Evolutionary conservation across 2,888 invertebrate species (phyloP).

Genomic region (Rhingia campestris): DNA sequence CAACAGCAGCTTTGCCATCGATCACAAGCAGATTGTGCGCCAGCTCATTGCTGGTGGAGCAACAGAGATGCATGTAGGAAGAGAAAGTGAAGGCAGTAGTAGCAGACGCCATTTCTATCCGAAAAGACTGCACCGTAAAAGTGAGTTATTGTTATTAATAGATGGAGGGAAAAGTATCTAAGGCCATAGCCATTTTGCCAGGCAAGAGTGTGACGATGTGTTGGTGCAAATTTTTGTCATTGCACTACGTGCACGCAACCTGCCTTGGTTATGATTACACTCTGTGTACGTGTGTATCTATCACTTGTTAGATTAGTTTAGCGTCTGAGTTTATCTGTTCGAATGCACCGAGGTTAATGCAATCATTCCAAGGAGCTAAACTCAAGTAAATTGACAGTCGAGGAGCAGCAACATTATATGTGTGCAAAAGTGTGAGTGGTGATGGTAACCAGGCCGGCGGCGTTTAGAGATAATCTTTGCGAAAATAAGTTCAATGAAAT

Average conservation of each 20-base stretch:
- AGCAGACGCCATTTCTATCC: slow-evolving; percentile 10
- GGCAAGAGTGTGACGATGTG: neutral
- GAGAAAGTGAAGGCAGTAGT: slow-evolving; percentile 68
- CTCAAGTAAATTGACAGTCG: slow-evolving; percentile 20
- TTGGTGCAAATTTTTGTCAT: neutral
- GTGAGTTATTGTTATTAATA: slow-evolving; percentile 69
- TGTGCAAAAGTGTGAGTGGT: neutral
- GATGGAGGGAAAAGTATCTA: slow-evolving; percentile 43
- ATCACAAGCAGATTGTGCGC: slow-evolving; percentile 29
- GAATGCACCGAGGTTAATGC: slow-evolving; percentile 42
- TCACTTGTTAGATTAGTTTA: slow-evolving; percentile 40
- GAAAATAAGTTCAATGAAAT: slow-evolving; percentile 44
- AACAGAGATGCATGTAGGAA: slow-evolving; percentile 66
- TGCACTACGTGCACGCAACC: neutral
- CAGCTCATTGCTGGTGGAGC: slow-evolving; percentile 7
- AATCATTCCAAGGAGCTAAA: slow-evolving; percentile 48
- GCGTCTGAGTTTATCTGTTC: slow-evolving; percentile 45
- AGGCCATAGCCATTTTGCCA: neutral
- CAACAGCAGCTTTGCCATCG: slow-evolving; percentile 51
- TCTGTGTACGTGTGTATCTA: slow-evolving; percentile 34
- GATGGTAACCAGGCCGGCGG: neutral
- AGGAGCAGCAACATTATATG: neutral
- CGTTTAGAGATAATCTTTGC: slow-evolving; percentile 14
- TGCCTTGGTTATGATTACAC: neutral
- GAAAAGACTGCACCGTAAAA: slow-evolving; percentile 63